These are phyloP conservation scores for Gnathonemus longibarbis DNA, from an alignment of 2,113 vertebrate species.

Conservation along the genomic window DNA sequence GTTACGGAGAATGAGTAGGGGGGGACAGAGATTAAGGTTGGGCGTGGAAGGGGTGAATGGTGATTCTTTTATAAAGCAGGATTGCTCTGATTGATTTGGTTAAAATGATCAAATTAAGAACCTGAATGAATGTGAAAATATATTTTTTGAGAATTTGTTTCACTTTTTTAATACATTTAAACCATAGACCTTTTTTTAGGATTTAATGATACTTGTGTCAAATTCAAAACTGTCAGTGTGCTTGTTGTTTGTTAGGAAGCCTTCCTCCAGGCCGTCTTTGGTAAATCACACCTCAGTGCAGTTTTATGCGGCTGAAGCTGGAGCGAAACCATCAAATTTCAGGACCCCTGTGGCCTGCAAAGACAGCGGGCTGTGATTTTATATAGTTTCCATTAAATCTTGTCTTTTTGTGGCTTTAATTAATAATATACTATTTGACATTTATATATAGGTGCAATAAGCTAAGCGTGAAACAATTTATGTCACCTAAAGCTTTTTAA, in stretches of 20 bases:
- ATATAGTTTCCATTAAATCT: slow-evolving; percentile 71
- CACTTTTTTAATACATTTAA: background rate
- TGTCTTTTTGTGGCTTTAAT: slow-evolving; percentile 80
- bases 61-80: background rate
- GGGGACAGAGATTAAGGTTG: background rate
- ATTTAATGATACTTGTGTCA: background rate
- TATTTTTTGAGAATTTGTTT: background rate
- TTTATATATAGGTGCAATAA: slow-evolving; percentile 90
- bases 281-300: background rate
- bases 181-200: background rate
- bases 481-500: slow-evolving; percentile 99
- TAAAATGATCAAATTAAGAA: background rate
- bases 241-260: background rate
- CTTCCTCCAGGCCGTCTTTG: background rate
- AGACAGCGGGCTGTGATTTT: slow-evolving; percentile 60
- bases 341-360: slow-evolving; percentile 42
- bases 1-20: background rate
- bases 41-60: background rate
- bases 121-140: background rate
- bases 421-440: slow-evolving; percentile 82
- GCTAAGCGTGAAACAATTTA: slow-evolving; percentile 98
- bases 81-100: background rate
- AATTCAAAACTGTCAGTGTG: background rate
- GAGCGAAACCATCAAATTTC: slow-evolving; percentile 33
- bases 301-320: background rate